Evolutionary conservation across 1,140 invertebrate species (phyloP).

Genomic region (Monochamus saltuarius): DNA sequence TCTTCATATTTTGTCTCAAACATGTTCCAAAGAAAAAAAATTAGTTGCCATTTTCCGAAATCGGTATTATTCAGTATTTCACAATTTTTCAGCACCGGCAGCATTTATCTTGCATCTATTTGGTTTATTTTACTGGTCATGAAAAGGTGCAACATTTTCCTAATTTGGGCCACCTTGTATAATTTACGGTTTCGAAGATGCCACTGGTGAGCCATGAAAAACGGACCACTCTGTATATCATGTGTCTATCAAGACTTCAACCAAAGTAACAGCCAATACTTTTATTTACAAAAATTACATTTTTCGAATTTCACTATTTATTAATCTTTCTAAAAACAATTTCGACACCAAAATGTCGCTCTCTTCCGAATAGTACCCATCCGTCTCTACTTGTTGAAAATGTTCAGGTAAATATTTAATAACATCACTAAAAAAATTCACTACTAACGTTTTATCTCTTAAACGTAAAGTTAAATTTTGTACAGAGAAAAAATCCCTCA

Average conservation of each 20-base stretch:
- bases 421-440: background rate
- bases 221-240: no score
- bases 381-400: background rate
- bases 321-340: conserved; percentile 2
- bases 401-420: conserved; percentile 4
- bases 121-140: no score
- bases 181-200: no score
- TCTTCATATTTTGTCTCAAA: no score
- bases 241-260: background rate
- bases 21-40: no score
- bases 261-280: background rate
- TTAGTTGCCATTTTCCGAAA: no score
- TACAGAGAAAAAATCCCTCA: conserved; percentile 13
- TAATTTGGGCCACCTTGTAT: no score
- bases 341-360: background rate
- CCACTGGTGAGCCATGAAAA: no score
- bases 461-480: background rate
- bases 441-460: background rate
- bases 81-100: no score
- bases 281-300: background rate
- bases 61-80: no score
- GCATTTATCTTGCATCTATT: no score
- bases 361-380: conserved; percentile 8
- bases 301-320: background rate
- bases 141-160: no score